A percentile compares a stretch with the other conserved stretches of the same genome.
Conservation (phyloP, 2,888 invertebrate species). For the Phengaris arion region DNA sequence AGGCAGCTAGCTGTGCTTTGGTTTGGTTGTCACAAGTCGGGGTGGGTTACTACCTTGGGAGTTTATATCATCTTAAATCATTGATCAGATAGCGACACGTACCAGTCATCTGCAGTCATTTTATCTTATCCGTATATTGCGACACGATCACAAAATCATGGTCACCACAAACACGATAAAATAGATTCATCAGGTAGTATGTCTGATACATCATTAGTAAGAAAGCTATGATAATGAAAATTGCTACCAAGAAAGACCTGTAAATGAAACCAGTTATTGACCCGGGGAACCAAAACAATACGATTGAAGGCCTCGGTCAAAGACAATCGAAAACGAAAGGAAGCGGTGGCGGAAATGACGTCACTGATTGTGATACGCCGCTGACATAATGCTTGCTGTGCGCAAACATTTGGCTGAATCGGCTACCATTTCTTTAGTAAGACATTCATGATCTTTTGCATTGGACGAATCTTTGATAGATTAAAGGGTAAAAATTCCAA, state of each 20-base stretch:
- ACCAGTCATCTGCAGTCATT: background rate
- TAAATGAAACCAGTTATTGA: slow-evolving; percentile 29
- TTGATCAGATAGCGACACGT: background rate
- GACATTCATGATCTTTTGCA: background rate
- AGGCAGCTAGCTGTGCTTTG: background rate
- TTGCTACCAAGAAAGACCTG: slow-evolving; percentile 11
- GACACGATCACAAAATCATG: slow-evolving; percentile 3
- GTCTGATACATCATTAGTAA: background rate
- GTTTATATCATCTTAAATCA: background rate
- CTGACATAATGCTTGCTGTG: slow-evolving; percentile 21
- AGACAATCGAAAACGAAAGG: slow-evolving; percentile 77
- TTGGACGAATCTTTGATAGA: background rate
- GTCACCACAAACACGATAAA: background rate
- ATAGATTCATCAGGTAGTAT: no score
- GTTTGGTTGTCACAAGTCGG: background rate
- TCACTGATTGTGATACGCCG: slow-evolving; percentile 39
- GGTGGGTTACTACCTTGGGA: background rate
- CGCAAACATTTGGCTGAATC: background rate
- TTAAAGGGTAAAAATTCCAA: no score
- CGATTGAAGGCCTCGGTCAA: slow-evolving; percentile 69
- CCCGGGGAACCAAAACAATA: slow-evolving; percentile 27
- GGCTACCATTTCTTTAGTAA: background rate
- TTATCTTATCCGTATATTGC: slow-evolving; percentile 9
- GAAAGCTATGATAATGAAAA: background rate
- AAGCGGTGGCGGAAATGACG: slow-evolving; percentile 65